A percentile compares a stretch with the other conserved stretches of the same genome.
These are phyloP conservation scores for Cyanoramphus novaezelandiae DNA, from an alignment of 2,113 vertebrate species.

Conservation along the genomic window DNA sequence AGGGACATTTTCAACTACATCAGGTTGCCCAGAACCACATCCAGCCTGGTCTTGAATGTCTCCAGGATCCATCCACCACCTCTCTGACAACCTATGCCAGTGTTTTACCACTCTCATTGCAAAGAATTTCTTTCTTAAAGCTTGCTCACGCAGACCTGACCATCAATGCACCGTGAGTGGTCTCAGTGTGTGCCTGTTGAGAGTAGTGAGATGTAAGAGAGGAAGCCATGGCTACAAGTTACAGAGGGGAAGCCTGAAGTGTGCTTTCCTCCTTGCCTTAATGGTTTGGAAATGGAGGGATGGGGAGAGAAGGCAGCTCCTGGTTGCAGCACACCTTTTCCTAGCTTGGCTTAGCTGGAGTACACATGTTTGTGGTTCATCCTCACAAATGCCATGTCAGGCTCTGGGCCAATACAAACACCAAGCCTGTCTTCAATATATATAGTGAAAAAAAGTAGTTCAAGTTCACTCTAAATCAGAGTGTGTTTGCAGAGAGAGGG, in stretches of 20 bases:
- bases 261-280: neutral
- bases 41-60: neutral
- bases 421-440: neutral
- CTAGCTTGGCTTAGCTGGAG: neutral
- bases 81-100: neutral
- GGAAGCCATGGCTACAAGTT: neutral
- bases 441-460: neutral
- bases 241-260: neutral
- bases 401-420: constrained; percentile 28
- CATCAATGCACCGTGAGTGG: accelerated
- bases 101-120: neutral
- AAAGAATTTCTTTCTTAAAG: neutral
- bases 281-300: neutral
- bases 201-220: neutral
- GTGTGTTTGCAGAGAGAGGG: neutral
- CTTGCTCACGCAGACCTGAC: accelerated
- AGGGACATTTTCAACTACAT: neutral
- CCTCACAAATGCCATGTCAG: neutral
- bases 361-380: constrained; percentile 19
- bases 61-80: neutral
- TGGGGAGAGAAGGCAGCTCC: neutral
- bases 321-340: neutral
- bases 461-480: neutral
- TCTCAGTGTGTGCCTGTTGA: neutral
- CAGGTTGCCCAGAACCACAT: neutral